phyloP scores from a whole-genome alignment of 2,797 vertebrate genomes.

The Oceanodroma leucorhoa region DNA sequence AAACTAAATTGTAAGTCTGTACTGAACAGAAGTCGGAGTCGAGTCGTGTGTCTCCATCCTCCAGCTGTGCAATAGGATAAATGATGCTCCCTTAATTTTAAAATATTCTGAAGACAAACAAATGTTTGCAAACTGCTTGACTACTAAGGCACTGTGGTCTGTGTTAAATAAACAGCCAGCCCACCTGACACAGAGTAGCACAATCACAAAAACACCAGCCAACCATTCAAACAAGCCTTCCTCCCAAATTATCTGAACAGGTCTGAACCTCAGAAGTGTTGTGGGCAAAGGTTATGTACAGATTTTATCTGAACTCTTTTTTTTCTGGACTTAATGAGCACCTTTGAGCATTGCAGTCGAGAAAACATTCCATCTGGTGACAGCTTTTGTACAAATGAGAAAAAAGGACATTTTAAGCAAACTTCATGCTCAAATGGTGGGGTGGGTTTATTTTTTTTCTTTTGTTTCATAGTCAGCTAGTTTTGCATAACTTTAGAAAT shows the following conservation, averaged over 20 bases:
- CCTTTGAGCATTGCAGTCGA: constrained; percentile 38
- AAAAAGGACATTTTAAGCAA: constrained; percentile 59
- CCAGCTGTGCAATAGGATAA: not conserved
- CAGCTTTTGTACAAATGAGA: constrained; percentile 50
- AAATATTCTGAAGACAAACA: not conserved
- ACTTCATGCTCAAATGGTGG: not conserved
- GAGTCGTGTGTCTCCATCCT: not conserved
- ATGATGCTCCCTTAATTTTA: not conserved
- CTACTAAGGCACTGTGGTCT: not conserved
- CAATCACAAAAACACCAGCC: not conserved
- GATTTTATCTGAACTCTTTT: not conserved
- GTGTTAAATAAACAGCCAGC: not conserved
- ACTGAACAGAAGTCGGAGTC: not conserved
- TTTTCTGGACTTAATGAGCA: constrained; percentile 31
- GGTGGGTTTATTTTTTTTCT: not conserved
- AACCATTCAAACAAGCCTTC: not conserved
- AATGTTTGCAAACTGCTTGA: not conserved
- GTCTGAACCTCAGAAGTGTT: not conserved
- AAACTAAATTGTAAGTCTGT: not conserved
- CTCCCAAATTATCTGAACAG: not conserved
- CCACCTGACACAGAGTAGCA: not conserved
- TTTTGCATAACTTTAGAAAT: not conserved
- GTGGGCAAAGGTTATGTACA: constrained; percentile 9
- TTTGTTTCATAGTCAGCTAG: not conserved
- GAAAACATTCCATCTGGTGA: constrained; percentile 26